Evolutionary conservation across 2,888 invertebrate species (phyloP), one percentile per base, ranked within the genome.

Genomic region (Willowsia nigromaculata): DNA sequence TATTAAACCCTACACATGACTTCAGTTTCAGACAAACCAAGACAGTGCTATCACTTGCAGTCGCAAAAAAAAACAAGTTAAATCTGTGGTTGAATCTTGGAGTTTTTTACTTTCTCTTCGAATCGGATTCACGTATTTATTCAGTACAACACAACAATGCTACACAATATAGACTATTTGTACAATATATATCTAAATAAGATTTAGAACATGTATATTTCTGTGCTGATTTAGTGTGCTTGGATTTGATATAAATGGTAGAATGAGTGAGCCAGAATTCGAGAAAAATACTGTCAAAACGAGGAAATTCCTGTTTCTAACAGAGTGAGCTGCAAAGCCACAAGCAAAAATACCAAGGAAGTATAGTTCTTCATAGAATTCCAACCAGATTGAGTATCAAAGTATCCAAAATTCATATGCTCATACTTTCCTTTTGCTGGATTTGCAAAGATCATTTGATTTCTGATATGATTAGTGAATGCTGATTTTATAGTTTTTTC

Each of bases 211-310:
- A 43, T 37, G 5, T 37, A 37, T 15, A 71, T 4, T n/a, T 71
- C 43, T 43, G 33, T 43, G 4, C 15, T 71, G 22, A 43, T 43
- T 40, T 68, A n/a, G 37, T 11, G 18, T 71, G 6, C n/a, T 37
- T 43, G 13, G n/a, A 1, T 18, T 43, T 40, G n/a, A 33, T 53
- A 78, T 18, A n/a, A 4, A 30, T 4, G 1, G 56, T 6, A 53
- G 25, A 13, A 33, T 62, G 11, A 30, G 13, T 27, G 62, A 33
- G 18, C 22, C 0, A 81, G 33, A 80, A 56, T 37, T 56, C 22
- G 59, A 37, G 68, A 27, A 84, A 84, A 84, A 53, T 74, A 74
- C 37, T 85, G 85, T 85, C 85, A 85, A 33, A 85, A 56, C 11
- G 13, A 71, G 71, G 76, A 62, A 76, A 59, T 82, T 82, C 82